phyloP scores from a whole-genome alignment of 2,113 vertebrate genomes.

The Hymenochirus boettgeri region DNA sequence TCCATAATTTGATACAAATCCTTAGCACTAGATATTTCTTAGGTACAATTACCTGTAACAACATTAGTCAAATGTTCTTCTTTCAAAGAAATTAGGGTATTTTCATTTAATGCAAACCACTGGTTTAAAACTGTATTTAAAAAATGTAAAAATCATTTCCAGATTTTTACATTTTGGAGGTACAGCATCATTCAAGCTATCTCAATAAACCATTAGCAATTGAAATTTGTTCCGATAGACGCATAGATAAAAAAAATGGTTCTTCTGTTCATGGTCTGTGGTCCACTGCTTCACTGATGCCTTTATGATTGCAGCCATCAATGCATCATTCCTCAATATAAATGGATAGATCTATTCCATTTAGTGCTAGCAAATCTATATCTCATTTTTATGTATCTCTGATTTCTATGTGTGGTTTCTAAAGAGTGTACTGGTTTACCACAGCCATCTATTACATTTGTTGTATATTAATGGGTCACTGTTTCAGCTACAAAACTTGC shows the following conservation, averaged over 20 bases:
- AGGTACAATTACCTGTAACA: too few species aligned
- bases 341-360: constrained; percentile 31
- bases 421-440: constrained; percentile 20
- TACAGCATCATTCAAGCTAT: too few species aligned
- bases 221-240: not conserved
- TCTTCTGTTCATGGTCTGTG: constrained; percentile 27
- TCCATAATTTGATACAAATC: too few species aligned
- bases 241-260: not conserved
- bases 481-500: constrained; percentile 8
- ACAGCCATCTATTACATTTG: constrained; percentile 21
- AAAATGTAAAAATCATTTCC: too few species aligned
- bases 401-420: constrained; percentile 27
- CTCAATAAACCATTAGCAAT: too few species aligned
- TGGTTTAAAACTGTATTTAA: too few species aligned
- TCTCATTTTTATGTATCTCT: constrained; percentile 33
- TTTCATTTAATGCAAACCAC: too few species aligned
- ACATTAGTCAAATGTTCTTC: too few species aligned
- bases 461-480: constrained; percentile 21
- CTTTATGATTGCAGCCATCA: constrained; percentile 33
- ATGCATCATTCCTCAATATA: constrained; percentile 21
- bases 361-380: constrained; percentile 31
- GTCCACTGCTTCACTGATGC: constrained; percentile 23
- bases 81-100: too few species aligned
- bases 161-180: too few species aligned
- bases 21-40: too few species aligned